Base-by-base conservation (phyloP, 2,888 invertebrate genomes). In the Synanthedon vespiformis region DNA sequence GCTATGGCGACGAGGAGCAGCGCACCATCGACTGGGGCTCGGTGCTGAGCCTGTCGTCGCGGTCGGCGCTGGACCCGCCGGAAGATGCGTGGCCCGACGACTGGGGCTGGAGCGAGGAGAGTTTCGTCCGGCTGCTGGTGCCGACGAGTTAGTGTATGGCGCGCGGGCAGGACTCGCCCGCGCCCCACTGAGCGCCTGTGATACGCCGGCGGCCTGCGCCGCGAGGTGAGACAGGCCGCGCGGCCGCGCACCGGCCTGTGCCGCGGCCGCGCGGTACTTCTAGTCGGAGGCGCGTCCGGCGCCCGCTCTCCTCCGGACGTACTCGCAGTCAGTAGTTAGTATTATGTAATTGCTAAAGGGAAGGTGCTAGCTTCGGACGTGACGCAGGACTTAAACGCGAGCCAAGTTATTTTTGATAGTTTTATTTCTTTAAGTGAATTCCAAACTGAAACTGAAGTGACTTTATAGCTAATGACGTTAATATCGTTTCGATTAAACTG, bases 21-120 rank as follows among this genome's bases (percentile, higher is more conserved):
- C 91, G 94, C 63, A 91, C 94, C 65, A 95, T 96, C 80, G 95
- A 95, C 85, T 96, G 96, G 96, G 94, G 95, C 75, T 95, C 95
- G 51, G 95, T 96, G 67, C 89, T 96, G 60, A 95, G 94, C 73
- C 89, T 96, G 51, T 94, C 94, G 63, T 94, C 94, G 61, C 94
- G 95, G 72, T 94, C 94, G 56, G 95, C 95, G 73, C 88, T 95
- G 54, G 95, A 95, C 81, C 94, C 94, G 60, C 80, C 93, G 84
- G 94, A 94, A 81, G 94, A 95, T 86, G 87, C 94, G 62, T 92
- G 92, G 77, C 87, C 89, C 81, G 87, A 90, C 79, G 89, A 90
- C 67, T 88, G 90, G 74, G 88, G 89, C 75, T 83, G 90, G 80
- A 86, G 90, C 80, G 88, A 92, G 86, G 92, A 92, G 82, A 90